Evolutionary conservation across 1,140 invertebrate species (phyloP).

Genomic region (Galleria mellonella): DNA sequence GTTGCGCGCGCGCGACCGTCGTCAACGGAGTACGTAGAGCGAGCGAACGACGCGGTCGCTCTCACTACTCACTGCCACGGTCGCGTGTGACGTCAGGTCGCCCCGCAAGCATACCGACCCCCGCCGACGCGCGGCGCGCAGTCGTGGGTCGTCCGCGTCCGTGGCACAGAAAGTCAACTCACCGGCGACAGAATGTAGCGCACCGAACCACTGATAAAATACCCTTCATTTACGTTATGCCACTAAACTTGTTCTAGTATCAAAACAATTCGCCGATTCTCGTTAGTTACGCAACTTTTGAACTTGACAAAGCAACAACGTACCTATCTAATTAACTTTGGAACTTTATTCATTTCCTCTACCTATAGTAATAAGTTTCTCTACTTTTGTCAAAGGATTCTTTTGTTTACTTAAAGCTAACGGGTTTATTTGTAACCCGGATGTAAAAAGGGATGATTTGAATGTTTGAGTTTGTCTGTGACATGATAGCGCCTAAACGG

Average conservation of each 20-base stretch:
- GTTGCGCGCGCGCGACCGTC: slow-evolving; percentile 64
- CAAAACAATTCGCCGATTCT: slow-evolving; percentile 42
- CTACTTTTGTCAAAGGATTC: no score
- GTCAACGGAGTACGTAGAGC: slow-evolving; percentile 63
- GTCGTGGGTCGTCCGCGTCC: slow-evolving; percentile 24
- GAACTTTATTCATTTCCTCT: background rate
- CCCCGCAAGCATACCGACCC: slow-evolving; percentile 24
- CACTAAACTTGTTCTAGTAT: slow-evolving; percentile 43
- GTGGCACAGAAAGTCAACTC: slow-evolving; percentile 56
- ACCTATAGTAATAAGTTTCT: background rate
- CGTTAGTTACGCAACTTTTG: slow-evolving; percentile 48
- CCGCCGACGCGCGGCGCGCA: slow-evolving; percentile 30
- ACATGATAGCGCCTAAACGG: no score
- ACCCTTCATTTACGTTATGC: slow-evolving; percentile 49
- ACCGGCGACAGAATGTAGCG: slow-evolving; percentile 55
- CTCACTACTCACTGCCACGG: slow-evolving; percentile 71
- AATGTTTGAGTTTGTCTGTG: no score
- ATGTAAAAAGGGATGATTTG: no score
- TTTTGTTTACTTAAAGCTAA: no score
- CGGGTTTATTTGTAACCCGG: no score
- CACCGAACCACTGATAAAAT: slow-evolving; percentile 41
- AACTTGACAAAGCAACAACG: slow-evolving; percentile 39
- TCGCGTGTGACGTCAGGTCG: slow-evolving; percentile 66
- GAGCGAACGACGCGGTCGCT: slow-evolving; percentile 62
- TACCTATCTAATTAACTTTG: background rate